These are phyloP conservation scores for Sitta carolinensis DNA, from an alignment of 2,797 vertebrate species.

Conservation along the genomic window DNA sequence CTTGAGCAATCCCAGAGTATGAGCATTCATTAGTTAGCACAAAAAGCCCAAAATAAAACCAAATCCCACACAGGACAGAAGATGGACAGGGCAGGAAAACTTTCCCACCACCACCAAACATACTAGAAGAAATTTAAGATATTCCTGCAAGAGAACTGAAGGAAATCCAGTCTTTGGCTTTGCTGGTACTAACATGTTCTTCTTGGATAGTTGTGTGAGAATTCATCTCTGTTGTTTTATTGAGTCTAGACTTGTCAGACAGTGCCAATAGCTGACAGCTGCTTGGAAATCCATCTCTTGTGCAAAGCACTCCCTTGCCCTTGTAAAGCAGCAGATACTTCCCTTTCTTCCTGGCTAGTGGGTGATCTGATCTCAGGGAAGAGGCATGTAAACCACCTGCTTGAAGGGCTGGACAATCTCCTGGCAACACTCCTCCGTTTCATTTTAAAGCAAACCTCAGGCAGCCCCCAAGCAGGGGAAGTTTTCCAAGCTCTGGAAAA, in stretches of 20 bases:
- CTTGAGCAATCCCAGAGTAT: neutral
- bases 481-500: neutral
- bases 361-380: neutral
- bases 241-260: neutral
- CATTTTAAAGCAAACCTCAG: neutral
- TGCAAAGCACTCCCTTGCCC: neutral
- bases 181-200: neutral
- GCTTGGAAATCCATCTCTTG: neutral
- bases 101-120: neutral
- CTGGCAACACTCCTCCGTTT: neutral
- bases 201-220: neutral
- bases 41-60: neutral
- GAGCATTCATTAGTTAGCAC: neutral
- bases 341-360: neutral
- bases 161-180: neutral
- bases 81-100: neutral
- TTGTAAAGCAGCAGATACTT: neutral
- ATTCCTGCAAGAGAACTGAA: neutral
- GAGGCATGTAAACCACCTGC: neutral
- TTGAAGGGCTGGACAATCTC: neutral
- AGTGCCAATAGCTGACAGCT: neutral
- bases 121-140: neutral
- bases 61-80: neutral
- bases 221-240: neutral
- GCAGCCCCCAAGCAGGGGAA: neutral